phyloP scores from a whole-genome alignment of 2,113 vertebrate species.

The Tor tambroides region DNA sequence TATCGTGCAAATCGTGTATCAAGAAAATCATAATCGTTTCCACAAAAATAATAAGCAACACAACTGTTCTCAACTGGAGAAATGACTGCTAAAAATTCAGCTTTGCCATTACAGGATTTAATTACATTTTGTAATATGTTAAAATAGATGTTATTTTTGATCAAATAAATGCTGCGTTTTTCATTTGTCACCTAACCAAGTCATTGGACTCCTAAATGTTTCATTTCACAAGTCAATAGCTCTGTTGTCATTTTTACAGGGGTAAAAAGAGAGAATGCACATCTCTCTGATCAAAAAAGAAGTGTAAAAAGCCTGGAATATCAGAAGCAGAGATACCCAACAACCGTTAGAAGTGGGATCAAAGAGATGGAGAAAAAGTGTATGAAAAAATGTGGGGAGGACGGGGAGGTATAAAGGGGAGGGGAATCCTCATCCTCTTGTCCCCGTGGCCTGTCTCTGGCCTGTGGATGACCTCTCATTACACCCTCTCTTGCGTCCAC shows the following conservation, averaged over 20 bases:
- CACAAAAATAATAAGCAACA: no score
- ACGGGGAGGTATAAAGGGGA: not conserved
- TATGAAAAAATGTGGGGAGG: constrained; percentile 55
- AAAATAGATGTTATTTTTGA: no score
- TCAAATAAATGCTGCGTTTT: no score
- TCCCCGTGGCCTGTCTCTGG: constrained; percentile 47
- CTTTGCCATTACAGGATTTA: no score
- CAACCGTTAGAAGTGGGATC: constrained; percentile 38
- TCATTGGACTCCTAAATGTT: not conserved
- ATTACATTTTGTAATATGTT: no score
- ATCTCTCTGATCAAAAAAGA: not conserved
- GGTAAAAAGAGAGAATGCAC: not conserved
- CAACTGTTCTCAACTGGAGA: no score
- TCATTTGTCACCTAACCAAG: not conserved
- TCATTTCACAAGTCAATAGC: not conserved
- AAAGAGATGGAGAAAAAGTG: constrained; percentile 56
- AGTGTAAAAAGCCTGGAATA: not conserved
- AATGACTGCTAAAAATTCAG: no score
- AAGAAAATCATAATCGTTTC: no score
- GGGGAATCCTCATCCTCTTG: constrained; percentile 35
- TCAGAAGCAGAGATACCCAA: not conserved
- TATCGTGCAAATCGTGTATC: no score
- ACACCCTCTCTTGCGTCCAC: constrained; percentile 51
- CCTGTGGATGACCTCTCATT: constrained; percentile 59
- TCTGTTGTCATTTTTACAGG: not conserved